Percentiles rank a stretch among this genome's conserved stretches.
phyloP scores from a whole-genome alignment of 1,140 invertebrate species.

The Bilobella aurantiaca region DNA sequence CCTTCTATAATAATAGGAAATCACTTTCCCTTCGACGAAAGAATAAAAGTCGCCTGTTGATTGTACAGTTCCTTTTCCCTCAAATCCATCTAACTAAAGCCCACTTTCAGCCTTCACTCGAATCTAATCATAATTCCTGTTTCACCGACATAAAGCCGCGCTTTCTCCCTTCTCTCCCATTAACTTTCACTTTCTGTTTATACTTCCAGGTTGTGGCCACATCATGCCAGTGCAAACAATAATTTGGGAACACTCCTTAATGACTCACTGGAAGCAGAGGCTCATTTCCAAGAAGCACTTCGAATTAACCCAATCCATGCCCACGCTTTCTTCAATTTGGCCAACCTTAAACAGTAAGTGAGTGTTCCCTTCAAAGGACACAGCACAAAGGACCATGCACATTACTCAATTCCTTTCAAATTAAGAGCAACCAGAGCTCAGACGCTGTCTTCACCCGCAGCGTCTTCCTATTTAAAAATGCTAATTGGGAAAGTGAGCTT shows the following conservation, averaged over 20 bases:
- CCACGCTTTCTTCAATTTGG: slow-evolving; percentile 35
- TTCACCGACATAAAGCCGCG: not conserved
- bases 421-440: too few species aligned
- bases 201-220: slow-evolving; percentile 43
- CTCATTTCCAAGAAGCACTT: slow-evolving; percentile 33
- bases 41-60: too few species aligned
- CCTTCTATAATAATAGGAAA: too few species aligned
- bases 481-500: too few species aligned
- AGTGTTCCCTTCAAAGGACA: not conserved
- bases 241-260: slow-evolving; percentile 47
- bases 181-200: not conserved
- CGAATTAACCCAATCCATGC: slow-evolving; percentile 34
- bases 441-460: too few species aligned
- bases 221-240: slow-evolving; percentile 47
- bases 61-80: too few species aligned
- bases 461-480: too few species aligned
- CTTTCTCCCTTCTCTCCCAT: not conserved
- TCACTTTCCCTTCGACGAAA: too few species aligned
- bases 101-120: too few species aligned
- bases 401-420: too few species aligned
- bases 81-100: too few species aligned
- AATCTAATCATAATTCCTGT: not conserved
- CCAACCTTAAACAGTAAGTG: slow-evolving; percentile 35
- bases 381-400: not conserved
- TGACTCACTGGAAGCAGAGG: slow-evolving; percentile 32